Evolutionary conservation across 2,888 invertebrate genomes (phyloP).

Genomic region (Mystacides longicornis): DNA sequence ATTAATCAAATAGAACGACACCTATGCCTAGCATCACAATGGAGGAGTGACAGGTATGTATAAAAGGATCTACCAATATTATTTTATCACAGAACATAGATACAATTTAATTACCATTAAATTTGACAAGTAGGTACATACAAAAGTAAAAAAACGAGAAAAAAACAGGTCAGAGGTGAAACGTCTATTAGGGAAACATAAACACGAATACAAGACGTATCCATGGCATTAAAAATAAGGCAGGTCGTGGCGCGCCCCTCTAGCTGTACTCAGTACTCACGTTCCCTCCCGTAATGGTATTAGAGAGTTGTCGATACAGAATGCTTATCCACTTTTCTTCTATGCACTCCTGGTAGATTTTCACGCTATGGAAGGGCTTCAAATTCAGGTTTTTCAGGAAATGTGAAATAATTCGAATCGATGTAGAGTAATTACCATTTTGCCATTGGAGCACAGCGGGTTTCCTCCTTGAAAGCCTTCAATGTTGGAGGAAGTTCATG

Average conservation of each 20-base stretch:
- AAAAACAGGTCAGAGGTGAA: constrained; percentile 27
- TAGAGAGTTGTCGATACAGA: neutral
- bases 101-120: no score
- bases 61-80: no score
- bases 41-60: no score
- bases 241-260: neutral
- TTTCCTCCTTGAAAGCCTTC: neutral
- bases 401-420: constrained; percentile 10
- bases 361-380: constrained; percentile 47
- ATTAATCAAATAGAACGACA: no score
- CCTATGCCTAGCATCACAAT: no score
- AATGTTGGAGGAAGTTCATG: no score
- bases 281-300: neutral
- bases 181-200: constrained; percentile 36
- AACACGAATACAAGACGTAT: constrained; percentile 6
- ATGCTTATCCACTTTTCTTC: neutral
- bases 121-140: no score
- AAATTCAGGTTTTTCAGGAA: constrained; percentile 24
- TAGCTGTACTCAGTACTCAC: neutral
- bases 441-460: neutral
- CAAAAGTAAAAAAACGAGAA: constrained; percentile 12
- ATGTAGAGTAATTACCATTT: neutral
- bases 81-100: no score
- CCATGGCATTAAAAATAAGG: neutral
- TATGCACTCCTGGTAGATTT: constrained; percentile 36